Evolutionary conservation across 2,888 invertebrate species (phyloP).

Genomic region (Tipula lateralis): DNA sequence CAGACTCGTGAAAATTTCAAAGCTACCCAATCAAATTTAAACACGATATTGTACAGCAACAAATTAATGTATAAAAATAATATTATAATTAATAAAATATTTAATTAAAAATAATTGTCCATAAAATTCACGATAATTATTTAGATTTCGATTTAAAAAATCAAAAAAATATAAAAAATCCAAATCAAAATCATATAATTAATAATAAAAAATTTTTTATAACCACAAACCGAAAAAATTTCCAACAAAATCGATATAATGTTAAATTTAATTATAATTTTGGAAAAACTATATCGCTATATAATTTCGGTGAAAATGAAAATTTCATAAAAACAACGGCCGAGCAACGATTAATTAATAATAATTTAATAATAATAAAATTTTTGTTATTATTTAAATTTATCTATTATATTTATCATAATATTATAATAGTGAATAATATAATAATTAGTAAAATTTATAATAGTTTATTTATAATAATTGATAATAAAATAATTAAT

Average conservation of each 20-base stretch:
- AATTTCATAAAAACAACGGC: background rate
- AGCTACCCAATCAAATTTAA: background rate
- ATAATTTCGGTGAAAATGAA: conserved; percentile 36
- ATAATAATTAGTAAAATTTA: conserved; percentile 29
- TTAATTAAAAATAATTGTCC: background rate
- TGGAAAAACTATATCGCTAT: conserved; percentile 30
- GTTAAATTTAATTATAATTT: background rate
- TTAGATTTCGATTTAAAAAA: background rate
- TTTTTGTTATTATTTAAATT: conserved; percentile 26
- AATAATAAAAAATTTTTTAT: background rate
- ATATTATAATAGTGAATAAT: conserved; percentile 28
- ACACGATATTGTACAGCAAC: background rate
- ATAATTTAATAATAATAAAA: background rate
- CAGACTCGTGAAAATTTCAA: background rate
- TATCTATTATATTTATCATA: conserved; percentile 21
- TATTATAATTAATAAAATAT: background rate
- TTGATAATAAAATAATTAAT: conserved; percentile 27
- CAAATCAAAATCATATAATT: conserved; percentile 11
- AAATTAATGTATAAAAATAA: background rate
- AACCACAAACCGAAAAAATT: background rate
- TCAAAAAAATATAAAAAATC: background rate
- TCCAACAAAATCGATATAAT: background rate
- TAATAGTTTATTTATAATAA: conserved; percentile 28
- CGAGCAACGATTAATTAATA: background rate
- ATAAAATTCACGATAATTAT: conserved; percentile 1